Percentiles rank a stretch among this genome's conserved stretches.
phyloP scores from a whole-genome alignment of 2,113 vertebrate genomes.

The Tautogolabrus adspersus region DNA sequence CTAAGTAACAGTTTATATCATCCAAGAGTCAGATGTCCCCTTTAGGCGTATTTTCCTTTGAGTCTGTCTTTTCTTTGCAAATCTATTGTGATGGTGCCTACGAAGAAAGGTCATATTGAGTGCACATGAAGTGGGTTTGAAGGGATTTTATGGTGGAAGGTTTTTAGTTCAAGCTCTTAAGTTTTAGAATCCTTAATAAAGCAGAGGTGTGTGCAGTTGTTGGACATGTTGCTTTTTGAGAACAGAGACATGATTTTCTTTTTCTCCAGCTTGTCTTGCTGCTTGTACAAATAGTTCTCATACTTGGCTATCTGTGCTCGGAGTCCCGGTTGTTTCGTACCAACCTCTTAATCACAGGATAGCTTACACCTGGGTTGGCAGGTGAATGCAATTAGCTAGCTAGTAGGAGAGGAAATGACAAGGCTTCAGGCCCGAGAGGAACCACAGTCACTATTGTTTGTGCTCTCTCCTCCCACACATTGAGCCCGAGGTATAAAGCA shows the following conservation, averaged over 20 bases:
- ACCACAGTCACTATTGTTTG: slow-evolving; percentile 14
- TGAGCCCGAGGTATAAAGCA: not conserved
- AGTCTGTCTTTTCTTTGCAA: not conserved
- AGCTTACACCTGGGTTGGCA: slow-evolving; percentile 52
- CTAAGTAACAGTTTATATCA: not conserved
- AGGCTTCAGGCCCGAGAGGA: slow-evolving; percentile 8
- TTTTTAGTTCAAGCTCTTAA: not conserved
- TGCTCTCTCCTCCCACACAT: slow-evolving; percentile 23
- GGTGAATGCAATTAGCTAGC: slow-evolving; percentile 43
- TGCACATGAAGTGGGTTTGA: not conserved
- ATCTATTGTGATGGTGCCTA: not conserved
- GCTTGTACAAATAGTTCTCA: not conserved
- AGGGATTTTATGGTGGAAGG: not conserved
- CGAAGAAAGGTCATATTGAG: not conserved
- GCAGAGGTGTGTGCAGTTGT: not conserved
- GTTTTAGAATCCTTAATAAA: slow-evolving; percentile 2
- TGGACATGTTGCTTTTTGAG: not conserved
- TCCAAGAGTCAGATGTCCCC: slow-evolving; percentile 10
- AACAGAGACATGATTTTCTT: not conserved
- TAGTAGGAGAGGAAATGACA: slow-evolving; percentile 31
- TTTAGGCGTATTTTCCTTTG: not conserved
- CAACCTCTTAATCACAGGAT: slow-evolving; percentile 14
- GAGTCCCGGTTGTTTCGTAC: slow-evolving; percentile 18
- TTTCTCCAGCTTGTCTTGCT: not conserved
- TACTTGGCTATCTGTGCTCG: not conserved